phyloP scores from a whole-genome alignment of 2,797 vertebrate species.

The Argya squamiceps region DNA sequence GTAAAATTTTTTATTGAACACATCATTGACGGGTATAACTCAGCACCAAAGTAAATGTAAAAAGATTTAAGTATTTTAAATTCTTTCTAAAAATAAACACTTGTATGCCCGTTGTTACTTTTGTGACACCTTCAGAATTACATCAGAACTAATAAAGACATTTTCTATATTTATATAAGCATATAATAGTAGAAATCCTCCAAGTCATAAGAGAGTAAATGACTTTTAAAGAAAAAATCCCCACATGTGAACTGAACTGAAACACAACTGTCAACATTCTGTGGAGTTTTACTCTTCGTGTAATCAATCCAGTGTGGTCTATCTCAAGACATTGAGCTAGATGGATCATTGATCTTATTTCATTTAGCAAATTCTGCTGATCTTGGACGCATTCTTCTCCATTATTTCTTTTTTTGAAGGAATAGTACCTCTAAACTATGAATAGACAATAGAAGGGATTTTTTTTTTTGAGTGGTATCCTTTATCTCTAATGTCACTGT shows the following conservation, averaged over 20 bases:
- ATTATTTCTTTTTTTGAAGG: background rate
- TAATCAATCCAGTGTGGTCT: background rate
- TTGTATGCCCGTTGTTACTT: background rate
- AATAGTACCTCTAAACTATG: background rate
- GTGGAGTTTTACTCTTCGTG: background rate
- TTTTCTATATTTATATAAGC: background rate
- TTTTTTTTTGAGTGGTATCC: background rate
- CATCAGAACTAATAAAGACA: background rate
- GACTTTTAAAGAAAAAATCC: background rate
- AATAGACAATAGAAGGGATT: background rate
- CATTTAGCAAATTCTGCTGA: background rate
- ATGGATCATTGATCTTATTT: background rate
- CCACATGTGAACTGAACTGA: background rate
- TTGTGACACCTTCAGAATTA: background rate
- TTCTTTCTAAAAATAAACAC: background rate
- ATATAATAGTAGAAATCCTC: background rate
- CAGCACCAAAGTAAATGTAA: background rate
- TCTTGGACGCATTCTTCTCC: background rate
- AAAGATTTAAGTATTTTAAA: background rate
- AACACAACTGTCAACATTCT: background rate
- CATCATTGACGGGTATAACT: background rate
- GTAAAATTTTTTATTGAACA: background rate
- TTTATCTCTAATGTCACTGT: background rate
- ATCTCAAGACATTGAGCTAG: background rate
- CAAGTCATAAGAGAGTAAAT: background rate